These are phyloP conservation scores for Calephelis virginiensis DNA, from an alignment of 1,140 invertebrate genomes.

Conservation along the genomic window DNA sequence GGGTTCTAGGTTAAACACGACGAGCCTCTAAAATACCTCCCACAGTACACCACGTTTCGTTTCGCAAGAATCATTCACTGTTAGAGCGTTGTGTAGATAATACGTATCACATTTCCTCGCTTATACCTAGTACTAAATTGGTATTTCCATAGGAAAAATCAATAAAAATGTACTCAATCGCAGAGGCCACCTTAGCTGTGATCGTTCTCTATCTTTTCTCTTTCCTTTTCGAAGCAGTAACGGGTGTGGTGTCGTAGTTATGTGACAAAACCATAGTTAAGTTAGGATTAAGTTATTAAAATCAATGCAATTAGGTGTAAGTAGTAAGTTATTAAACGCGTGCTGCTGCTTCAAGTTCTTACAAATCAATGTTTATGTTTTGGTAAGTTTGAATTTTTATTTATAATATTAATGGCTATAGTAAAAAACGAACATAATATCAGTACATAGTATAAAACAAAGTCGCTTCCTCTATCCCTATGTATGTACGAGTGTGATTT, in stretches of 20 bases:
- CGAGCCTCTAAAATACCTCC: background rate
- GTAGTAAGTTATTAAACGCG: conserved; percentile 4
- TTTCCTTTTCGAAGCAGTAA: conserved; percentile 69
- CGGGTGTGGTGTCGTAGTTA: conserved; percentile 58
- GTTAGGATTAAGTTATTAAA: conserved; percentile 47
- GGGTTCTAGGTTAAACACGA: background rate
- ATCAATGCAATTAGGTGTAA: conserved; percentile 56
- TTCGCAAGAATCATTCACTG: conserved; percentile 32
- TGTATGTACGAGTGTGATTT: no score
- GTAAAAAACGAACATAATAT: no score
- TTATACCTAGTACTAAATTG: conserved; percentile 18
- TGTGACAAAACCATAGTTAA: conserved; percentile 38
- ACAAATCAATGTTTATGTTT: conserved; percentile 7
- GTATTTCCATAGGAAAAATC: conserved; percentile 43
- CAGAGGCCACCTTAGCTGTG: conserved; percentile 67
- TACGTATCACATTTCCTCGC: conserved; percentile 38
- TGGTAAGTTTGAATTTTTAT: conserved; percentile 10
- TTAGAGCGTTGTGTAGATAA: conserved; percentile 44
- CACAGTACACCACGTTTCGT: background rate
- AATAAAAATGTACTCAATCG: conserved; percentile 69
- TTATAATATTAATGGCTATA: background rate
- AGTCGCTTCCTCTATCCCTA: no score
- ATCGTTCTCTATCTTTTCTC: conserved; percentile 67
- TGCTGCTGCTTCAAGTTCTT: conserved; percentile 3
- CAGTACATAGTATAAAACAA: no score